A percentile compares a stretch with the other conserved stretches of the same genome.
Evolutionary conservation across 2,888 invertebrate genomes (phyloP).

Genomic region (Terebella lapidaria): DNA sequence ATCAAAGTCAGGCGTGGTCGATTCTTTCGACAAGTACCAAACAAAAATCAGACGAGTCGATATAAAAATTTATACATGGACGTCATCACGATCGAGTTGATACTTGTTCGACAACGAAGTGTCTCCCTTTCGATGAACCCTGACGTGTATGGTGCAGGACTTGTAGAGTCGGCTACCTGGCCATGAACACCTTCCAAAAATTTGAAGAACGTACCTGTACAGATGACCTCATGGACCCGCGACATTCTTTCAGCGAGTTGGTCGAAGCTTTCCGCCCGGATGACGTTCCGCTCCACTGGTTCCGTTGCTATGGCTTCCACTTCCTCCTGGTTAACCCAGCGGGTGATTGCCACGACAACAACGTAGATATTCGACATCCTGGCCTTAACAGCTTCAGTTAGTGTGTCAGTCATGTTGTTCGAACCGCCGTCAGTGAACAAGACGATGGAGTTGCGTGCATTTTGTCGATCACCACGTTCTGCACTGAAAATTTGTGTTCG

Average conservation of each 20-base stretch:
- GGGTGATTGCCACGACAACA: slow-evolving; percentile 21
- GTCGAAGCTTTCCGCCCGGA: slow-evolving; percentile 33
- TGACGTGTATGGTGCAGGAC: no score
- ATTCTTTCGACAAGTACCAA: no score
- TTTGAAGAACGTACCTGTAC: background rate
- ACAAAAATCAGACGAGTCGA: no score
- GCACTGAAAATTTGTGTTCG: slow-evolving; percentile 4
- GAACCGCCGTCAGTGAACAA: slow-evolving; percentile 31
- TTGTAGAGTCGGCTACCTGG: no score
- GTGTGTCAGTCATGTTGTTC: slow-evolving; percentile 5
- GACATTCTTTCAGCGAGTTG: slow-evolving; percentile 12
- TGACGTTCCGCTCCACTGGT: slow-evolving; percentile 36
- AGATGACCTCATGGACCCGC: background rate
- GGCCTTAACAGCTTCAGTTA: slow-evolving; percentile 6
- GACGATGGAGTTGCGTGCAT: slow-evolving; percentile 33
- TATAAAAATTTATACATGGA: no score
- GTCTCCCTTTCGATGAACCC: no score
- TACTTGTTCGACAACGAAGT: no score
- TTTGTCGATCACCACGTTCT: slow-evolving; percentile 35
- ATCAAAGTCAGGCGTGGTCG: no score
- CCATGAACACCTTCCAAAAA: no score
- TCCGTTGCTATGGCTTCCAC: slow-evolving; percentile 37
- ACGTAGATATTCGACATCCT: slow-evolving; percentile 11
- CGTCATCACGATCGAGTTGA: no score
- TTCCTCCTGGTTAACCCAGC: slow-evolving; percentile 20